Percentiles rank a stretch among this genome's conserved stretches.
Conservation (phyloP, 2,797 vertebrate species). For the Acropternis orthonyx region DNA sequence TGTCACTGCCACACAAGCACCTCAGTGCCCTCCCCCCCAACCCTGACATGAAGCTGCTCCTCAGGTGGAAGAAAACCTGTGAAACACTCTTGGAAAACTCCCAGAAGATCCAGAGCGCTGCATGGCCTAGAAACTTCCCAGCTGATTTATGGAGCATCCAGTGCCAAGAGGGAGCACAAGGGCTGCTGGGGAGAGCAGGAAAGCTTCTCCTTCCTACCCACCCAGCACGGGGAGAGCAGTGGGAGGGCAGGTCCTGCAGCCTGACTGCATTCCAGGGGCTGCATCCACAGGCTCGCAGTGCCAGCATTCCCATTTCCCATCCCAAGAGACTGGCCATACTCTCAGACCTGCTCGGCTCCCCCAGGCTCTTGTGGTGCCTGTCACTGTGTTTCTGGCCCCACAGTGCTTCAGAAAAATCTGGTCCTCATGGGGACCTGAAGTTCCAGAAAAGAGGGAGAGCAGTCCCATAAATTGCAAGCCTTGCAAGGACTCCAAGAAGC, state of each 20-base stretch:
- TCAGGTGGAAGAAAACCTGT: not conserved
- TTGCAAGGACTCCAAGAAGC: not conserved
- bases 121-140: not conserved
- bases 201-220: not conserved
- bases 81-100: not conserved
- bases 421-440: not conserved
- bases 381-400: not conserved
- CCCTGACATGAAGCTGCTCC: not conserved
- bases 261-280: no score
- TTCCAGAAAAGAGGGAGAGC: not conserved
- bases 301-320: not conserved
- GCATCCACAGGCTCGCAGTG: fast-evolving
- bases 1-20: no score
- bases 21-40: not conserved
- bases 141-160: not conserved
- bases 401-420: not conserved
- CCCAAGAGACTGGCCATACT: fast-evolving
- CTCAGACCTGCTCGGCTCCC: not conserved
- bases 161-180: not conserved
- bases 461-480: fast-evolving
- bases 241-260: fast-evolving
- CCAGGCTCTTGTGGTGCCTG: not conserved
- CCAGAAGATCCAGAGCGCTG: not conserved
- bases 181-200: not conserved
- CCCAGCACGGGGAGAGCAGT: no score